Evolutionary conservation across 2,888 invertebrate species (phyloP), one percentile per base, ranked within the genome.

Genomic region (Ochlodes sylvanus): DNA sequence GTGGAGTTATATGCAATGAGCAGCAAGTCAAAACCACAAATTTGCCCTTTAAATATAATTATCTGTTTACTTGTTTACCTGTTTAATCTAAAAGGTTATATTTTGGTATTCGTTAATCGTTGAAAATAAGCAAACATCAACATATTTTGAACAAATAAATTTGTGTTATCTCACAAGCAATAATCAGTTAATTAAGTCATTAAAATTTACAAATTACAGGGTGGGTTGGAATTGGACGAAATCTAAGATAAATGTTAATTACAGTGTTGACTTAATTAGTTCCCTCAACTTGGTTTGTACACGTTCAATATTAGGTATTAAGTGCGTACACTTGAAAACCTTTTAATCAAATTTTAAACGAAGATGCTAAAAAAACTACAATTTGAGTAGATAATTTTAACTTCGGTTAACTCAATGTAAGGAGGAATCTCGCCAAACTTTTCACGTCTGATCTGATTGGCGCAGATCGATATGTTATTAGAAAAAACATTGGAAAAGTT

Each of bases 401-500:
- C 52, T 27, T 21, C 10, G 47, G 27, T 27, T 27, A 27, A 27
- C 27, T 27, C 27, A 27, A 17, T 9, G 21, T 2, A 12, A 17
- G 15, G 15, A 15, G 1, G n/a, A 15, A 44, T 52, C 21, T 4
- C 27, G 6, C 2, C 14, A 21, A 58, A 34, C 17, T 38, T 56
- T 38, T 27, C n/a, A 15, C 44, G 7, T 60, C 19, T n/a, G 15
- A 60, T 44, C 44, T 32, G 10, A 61, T 34, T 34, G 50, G 17
- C 21, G 12, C 61, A 17, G 50, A 61, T 61, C n/a, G 34, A 47
- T 27, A 50, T 34, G 27, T 17, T 63, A 63, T 63, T 21, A 42
- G 58, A 58, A 38, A 64, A 63, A 19, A 17, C 50, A 68, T 52
- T 14, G 15, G 21, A 54, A 47, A 66, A 56, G 38, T 56, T 60